Evolutionary conservation across 2,113 vertebrate genomes (phyloP).

Genomic region (Acanthochromis polyacanthus): DNA sequence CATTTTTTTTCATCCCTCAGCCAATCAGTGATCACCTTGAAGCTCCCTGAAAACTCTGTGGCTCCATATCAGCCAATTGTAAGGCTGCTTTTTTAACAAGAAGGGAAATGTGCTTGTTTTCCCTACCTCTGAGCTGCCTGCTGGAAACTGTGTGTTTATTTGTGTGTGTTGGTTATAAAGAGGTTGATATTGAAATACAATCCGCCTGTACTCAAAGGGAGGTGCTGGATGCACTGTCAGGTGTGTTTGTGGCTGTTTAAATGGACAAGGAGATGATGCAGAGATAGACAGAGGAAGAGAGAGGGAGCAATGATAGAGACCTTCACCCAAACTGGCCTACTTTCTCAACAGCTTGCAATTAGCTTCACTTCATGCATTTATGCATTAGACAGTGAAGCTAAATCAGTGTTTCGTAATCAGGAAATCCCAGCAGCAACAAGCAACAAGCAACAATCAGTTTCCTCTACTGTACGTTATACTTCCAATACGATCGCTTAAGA

Average conservation of each 20-base stretch:
- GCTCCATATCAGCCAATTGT: background rate
- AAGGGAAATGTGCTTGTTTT: background rate
- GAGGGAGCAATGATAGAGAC: constrained; percentile 26
- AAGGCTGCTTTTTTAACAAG: background rate
- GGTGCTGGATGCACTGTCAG: background rate
- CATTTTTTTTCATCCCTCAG: background rate
- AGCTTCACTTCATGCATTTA: constrained; percentile 61
- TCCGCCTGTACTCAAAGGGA: background rate
- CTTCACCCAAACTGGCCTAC: constrained; percentile 61
- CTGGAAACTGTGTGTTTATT: background rate
- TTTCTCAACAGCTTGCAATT: constrained; percentile 56
- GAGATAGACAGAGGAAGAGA: background rate
- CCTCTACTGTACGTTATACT: background rate
- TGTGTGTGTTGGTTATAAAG: background rate
- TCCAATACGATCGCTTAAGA: background rate
- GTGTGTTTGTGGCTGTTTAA: constrained; percentile 16
- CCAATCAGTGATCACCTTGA: constrained; percentile 12
- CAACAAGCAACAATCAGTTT: background rate
- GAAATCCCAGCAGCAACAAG: constrained; percentile 44
- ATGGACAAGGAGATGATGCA: constrained; percentile 8
- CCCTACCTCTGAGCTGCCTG: background rate
- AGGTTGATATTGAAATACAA: constrained; percentile 6
- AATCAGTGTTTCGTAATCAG: constrained; percentile 62
- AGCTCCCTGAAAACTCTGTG: background rate
- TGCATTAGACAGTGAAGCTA: constrained; percentile 47